Base-by-base conservation (phyloP, 2,113 vertebrate species). In the Bagarius yarrelli region DNA sequence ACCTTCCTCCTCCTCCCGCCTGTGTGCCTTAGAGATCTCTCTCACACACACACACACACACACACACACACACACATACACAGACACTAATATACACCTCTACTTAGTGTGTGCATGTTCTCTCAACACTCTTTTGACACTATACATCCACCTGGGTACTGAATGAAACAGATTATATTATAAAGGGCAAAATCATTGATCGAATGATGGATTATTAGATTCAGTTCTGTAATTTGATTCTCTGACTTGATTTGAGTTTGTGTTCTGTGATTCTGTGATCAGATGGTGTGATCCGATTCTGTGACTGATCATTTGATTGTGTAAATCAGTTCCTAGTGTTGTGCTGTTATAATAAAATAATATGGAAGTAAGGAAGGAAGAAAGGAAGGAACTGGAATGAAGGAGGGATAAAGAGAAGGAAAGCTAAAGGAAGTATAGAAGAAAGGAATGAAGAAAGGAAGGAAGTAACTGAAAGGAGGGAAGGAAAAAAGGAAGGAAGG, bases 11-110 rank as follows among this genome's bases (percentile, higher is more conserved):
- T 88, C 88, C 88, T 89, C 88, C 88, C 88, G 87, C 79, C 88
- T 90, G 88, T 93, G 81, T 93, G 91, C 91, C 87, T 91, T 87
- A 77, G 89, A 90, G 86, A 92, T 88, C 87, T 87, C 89, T 89
- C 87, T 85, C 88, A 90, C 91, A 64, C 44, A 61, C 61, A 74
- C 36, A 66, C 59, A 70, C 56, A 30, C 12, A 32, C 83, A 44
- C 55, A 64, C 36, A 40, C n/a, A 55, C 21, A 12, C 15, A 73
- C 60, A 60, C 14, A 61, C 82, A 19, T 9, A 61, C 25, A 50
- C 53, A 53, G 23, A 44, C 2, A 0, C 1, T 34, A 25, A 61
- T 15, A 79, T 56, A 50, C 47, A 72, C 56, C 18, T 52, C n/a
- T 1, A 21, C 12, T 72, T 53, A 74, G n/a, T 55, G 59, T 61